Base-by-base conservation (phyloP, 2,113 vertebrate species). In the Spizaetus ornatus region DNA sequence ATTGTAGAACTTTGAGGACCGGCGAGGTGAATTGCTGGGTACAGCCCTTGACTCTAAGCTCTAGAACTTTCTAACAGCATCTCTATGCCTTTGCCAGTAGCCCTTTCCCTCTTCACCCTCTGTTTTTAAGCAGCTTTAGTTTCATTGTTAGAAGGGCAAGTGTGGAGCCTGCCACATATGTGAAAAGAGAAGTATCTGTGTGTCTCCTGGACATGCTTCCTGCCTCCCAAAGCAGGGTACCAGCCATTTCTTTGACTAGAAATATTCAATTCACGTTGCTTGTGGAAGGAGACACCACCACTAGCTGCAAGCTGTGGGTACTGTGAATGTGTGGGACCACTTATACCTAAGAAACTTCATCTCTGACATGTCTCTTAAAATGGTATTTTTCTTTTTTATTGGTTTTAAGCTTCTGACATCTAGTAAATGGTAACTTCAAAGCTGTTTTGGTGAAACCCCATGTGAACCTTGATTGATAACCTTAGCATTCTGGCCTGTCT, bases 201-300 rank as follows among this genome's bases (percentile, higher is more conserved):
- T 29, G 29, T 71, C 69, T 88, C 70, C 73, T 76, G 73, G 88
- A 36, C 3, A 0, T 47, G 47, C 13, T 82, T 74, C 26, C n/a
- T 66, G 29, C 47, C 38, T 82, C 56, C 45, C 65, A 48, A 20
- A 65, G 65, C 63, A 18, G n/a, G 19, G 31, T 34, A 36, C n/a
- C 6, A 15, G 47, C 74, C 73, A 48, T 29, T 62, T 45, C 32
- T 89, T 71, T 63, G 43, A 47, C 87, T 94, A 79, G 94, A 95
- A 94, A 72, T 74, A 76, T 1, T 50, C 25, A 13, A 4, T 40
- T 79, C 16, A 3, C 0, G 0, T 72, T 2, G 1, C 38, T 36
- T 85, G 48, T 52, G 73, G 42, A 76, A 91, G n/a, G 59, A 89
- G 73, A 72, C 29, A n/a, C 10, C 82, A 53, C 21, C n/a, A 87